Conservation (phyloP, 2,888 invertebrate genomes). For the Orthonevra nobilis region DNA sequence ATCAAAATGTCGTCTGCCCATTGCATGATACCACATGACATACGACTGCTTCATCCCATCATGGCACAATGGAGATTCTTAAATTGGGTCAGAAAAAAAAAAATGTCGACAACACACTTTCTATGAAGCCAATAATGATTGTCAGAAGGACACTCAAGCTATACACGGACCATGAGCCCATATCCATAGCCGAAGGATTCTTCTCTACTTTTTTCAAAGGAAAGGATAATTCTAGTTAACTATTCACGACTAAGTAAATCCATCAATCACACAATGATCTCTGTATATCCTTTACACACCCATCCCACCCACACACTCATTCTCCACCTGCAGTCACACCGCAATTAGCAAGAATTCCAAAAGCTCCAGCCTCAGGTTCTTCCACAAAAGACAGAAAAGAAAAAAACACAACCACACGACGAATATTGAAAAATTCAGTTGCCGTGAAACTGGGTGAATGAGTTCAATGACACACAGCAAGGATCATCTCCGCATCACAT, state of each 20-base stretch:
- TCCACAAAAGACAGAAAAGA: slow-evolving; percentile 14
- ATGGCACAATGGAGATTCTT: slow-evolving; percentile 19
- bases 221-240: slow-evolving; percentile 48
- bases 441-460: slow-evolving; percentile 66
- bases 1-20: slow-evolving; percentile 5
- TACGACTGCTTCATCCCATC: background rate
- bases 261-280: slow-evolving; percentile 64
- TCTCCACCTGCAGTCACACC: too few relatives aligned
- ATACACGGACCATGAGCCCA: slow-evolving; percentile 17
- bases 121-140: background rate
- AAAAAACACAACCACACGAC: slow-evolving; percentile 14
- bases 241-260: slow-evolving; percentile 63
- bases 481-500: slow-evolving; percentile 45
- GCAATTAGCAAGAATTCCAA: too few relatives aligned
- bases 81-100: slow-evolving; percentile 52
- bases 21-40: slow-evolving; percentile 12
- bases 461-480: slow-evolving; percentile 64
- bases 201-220: slow-evolving; percentile 7
- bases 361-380: background rate
- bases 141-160: slow-evolving; percentile 41
- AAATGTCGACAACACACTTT: slow-evolving; percentile 8
- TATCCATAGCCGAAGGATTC: slow-evolving; percentile 21
- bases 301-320: too few relatives aligned
- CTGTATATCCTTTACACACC: slow-evolving; percentile 25
- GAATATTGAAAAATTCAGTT: slow-evolving; percentile 64